Evolutionary conservation across 2,797 vertebrate genomes (phyloP), one percentile per base, ranked within the genome.

Genomic region (Huso huso): DNA sequence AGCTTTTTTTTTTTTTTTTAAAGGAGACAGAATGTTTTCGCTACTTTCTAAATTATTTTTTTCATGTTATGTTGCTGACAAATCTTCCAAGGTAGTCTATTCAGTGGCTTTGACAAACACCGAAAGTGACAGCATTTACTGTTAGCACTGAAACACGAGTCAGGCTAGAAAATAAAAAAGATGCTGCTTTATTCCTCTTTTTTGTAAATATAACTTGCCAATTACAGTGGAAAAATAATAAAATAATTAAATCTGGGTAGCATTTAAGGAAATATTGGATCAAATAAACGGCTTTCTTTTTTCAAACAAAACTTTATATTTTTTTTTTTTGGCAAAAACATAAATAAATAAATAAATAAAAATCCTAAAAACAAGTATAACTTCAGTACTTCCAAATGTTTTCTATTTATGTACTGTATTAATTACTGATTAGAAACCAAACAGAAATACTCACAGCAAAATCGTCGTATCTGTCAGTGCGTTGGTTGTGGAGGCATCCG

Each of bases 361-460:
- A 66, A 72, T 77, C 74, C 74, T 71, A 75, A 77, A 69, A 69
- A 75, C 73, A 76, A 64, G 64, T 60, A 78, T 75, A 78, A 72
- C 70, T 75, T 71, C 69, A 70, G 69, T 69, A 78, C 75, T 76
- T 62, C 70, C 71, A 72, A 73, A 75, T 77, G 81, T 84, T 76
- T 79, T 78, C 72, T 75, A 66, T 75, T 78, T 72, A 81, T 77
- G 76, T 76, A 70, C 72, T 76, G 77, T 75, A 79, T 76, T 18
- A 1, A 18, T 18, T 18, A 18, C 15, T 18, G 15, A 18, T 18
- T 76, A 77, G 71, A 65, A 51, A 69, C 63, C 58, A 71, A 7
- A 10, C 66, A 62, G 70, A 76, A 72, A 72, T 84, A 89, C 89
- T 90, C 82, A 89, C 88, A 84, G 72, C 81, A 73, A 79, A 75